Evolutionary conservation across 2,888 invertebrate species (phyloP), one percentile per base, ranked within the genome.

Genomic region (Microdon myrmicae): DNA sequence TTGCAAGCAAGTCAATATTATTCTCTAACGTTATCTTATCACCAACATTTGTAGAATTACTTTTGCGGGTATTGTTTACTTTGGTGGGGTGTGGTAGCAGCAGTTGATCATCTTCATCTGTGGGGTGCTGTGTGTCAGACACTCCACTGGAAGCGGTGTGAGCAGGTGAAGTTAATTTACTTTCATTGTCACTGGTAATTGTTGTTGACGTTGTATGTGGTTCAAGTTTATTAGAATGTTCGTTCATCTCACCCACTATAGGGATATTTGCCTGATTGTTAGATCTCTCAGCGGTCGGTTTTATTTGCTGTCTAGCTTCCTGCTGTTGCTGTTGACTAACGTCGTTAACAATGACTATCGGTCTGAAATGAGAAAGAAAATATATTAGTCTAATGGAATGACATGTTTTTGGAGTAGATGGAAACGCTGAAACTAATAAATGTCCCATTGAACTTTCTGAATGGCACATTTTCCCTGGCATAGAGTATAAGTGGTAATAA

Each of bases 311-410:
- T 16, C 43, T 39, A 4, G 5, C 25, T 22, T 49, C 35, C 2
- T 37, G 53, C 2, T 39, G 67, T 35, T 69, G 69, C 12, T 71
- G 67, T 47, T 71, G 71, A 48, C 71, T 71, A 56, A 73, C 69
- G 68, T 78, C 78, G 70, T 78, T 77, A 41, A 75, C 73, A 64
- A 75, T 72, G 48, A 74, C 77, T 68, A 76, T 73, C 14, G 76
- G 76, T 55, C 77, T 77, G 68, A n/a, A 34, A 54, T 22, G 32
- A 3, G 22, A 16, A 19, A 9, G 4, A 41, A 20, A 8, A 5
- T 12, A 47, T 26, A 19, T 14, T 9, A 22, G 6, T 5, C 8
- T 22, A 5, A 22, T 22, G 8, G n/a, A n/a, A n/a, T n/a, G n/a
- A n/a, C n/a, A n/a, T n/a, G n/a, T n/a, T n/a, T n/a, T n/a, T n/a